These are phyloP conservation scores for Liposcelis brunnea DNA, from an alignment of 2,888 invertebrate genomes.

Conservation along the genomic window DNA sequence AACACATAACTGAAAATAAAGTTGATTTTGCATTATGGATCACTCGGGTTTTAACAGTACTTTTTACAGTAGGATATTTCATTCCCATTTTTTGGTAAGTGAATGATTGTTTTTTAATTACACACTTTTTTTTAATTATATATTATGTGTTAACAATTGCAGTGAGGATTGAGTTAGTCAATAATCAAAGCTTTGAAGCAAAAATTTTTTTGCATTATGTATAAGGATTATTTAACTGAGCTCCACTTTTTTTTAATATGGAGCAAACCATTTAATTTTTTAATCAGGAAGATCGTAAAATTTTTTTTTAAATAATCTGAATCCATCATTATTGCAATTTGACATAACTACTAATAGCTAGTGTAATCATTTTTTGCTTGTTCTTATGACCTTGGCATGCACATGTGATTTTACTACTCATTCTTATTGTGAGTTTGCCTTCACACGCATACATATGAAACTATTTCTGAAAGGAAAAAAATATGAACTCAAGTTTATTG, in stretches of 20 bases:
- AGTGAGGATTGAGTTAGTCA: too few relatives aligned
- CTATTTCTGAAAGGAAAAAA: too few relatives aligned
- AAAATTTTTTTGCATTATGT: too few relatives aligned
- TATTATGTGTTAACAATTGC: slow-evolving; percentile 10
- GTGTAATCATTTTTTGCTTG: background rate
- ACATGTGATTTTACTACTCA: background rate
- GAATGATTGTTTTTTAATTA: slow-evolving; percentile 9
- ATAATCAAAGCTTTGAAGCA: too few relatives aligned
- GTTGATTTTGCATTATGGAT: slow-evolving; percentile 77
- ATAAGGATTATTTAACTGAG: too few relatives aligned
- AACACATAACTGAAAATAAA: slow-evolving; percentile 64
- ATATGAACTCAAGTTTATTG: too few relatives aligned
- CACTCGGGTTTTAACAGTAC: slow-evolving; percentile 64
- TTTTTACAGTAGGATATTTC: slow-evolving; percentile 70
- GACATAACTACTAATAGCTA: slow-evolving; percentile 10
- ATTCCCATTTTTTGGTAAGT: slow-evolving; percentile 78
- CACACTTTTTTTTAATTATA: slow-evolving; percentile 12
- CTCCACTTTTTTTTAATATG: too few relatives aligned
- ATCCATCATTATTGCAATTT: slow-evolving; percentile 10
- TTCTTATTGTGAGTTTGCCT: too few relatives aligned
- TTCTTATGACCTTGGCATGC: background rate
- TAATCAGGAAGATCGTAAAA: too few relatives aligned
- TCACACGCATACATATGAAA: too few relatives aligned
- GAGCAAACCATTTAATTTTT: too few relatives aligned
- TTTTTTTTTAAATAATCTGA: slow-evolving; percentile 8